Base-by-base conservation (phyloP, 1,140 invertebrate genomes). In the Lasioglossum albipes region DNA sequence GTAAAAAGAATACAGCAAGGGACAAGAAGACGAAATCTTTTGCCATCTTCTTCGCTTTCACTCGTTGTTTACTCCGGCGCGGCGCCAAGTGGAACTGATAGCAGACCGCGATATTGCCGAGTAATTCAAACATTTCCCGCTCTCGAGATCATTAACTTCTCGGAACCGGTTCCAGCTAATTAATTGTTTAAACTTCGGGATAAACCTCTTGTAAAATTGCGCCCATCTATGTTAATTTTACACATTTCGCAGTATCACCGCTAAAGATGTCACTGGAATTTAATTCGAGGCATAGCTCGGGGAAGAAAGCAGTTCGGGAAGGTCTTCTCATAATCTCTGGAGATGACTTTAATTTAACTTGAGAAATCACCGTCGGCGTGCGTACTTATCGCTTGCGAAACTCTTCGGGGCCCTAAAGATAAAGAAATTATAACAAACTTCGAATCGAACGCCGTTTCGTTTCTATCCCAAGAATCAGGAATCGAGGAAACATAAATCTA, bases 11-110 rank as follows among this genome's bases (percentile, higher is more conserved):
- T 2, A 6, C 1, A 45, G 45, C 1, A 20, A 7, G 16, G 13
- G 12, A 18, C 45, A 45, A 45, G 62, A 73, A 10, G 6, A n/a
- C 3, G 18, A 54, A 20, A 59, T 54, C 52, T 16, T 20, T 20
- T 16, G 42, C 4, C 72, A n/a, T 64, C 20, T 54, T 77, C 52
- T 45, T 61, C 66, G 66, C 75, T 69, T 77, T 69, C 75, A 61
- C 66, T 22, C 41, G n/a, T 67, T 49, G 20, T 67, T 67, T 31
- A 9, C n/a, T 20, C 20, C 20, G 20, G 20, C 20, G 9, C 20
- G 20, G 20, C 20, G 9, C 13, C 52, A 20, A 59, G 1, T 20
- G n/a, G 20, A 59, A 59, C 18, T 7, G 57, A 59, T 59, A 59
- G n/a, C 20, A 9, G 54, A n/a, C 18, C 54, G 57, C 57, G 57